Evolutionary conservation across 2,888 invertebrate species (phyloP).

Genomic region (Plagiodera versicolora): DNA sequence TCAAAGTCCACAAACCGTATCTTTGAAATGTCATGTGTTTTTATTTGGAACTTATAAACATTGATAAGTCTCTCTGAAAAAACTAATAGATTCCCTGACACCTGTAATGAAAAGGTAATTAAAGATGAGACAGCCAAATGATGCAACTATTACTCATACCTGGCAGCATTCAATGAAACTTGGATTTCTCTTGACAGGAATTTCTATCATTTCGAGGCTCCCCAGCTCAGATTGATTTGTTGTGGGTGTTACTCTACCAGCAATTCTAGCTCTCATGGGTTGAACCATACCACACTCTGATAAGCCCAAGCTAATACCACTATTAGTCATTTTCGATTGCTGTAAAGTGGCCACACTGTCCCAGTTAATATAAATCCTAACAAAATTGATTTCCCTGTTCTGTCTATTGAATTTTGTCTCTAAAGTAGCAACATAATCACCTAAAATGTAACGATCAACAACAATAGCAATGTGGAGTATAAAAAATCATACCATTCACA

Average conservation of each 20-base stretch:
- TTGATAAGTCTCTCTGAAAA: slow-evolving; percentile 53
- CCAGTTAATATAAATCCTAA: slow-evolving; percentile 78
- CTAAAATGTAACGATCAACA: slow-evolving; percentile 46
- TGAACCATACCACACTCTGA: slow-evolving; percentile 56
- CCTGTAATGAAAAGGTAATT: slow-evolving; percentile 33
- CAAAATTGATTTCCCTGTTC: slow-evolving; percentile 58
- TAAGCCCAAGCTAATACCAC: slow-evolving; percentile 50
- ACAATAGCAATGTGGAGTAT: background rate
- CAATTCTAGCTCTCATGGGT: slow-evolving; percentile 70
- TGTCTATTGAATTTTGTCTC: slow-evolving; percentile 61
- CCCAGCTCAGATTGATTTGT: slow-evolving; percentile 63
- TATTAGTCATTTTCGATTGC: slow-evolving; percentile 55
- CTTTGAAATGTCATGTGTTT: slow-evolving; percentile 69
- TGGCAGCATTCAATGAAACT: slow-evolving; percentile 67
- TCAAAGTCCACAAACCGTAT: slow-evolving; percentile 71
- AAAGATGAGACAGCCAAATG: background rate
- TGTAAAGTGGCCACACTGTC: slow-evolving; percentile 58
- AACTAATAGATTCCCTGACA: slow-evolving; percentile 53
- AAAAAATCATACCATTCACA: slow-evolving; percentile 58
- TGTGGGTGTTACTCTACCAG: slow-evolving; percentile 74
- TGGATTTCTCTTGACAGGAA: slow-evolving; percentile 65
- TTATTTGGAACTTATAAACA: slow-evolving; percentile 65
- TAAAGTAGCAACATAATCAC: slow-evolving; percentile 67
- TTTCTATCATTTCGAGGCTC: slow-evolving; percentile 72
- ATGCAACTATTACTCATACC: slow-evolving; percentile 38